A percentile compares a stretch with the other conserved stretches of the same genome.
Evolutionary conservation across 1,140 invertebrate genomes (phyloP).

Genomic region (Ectropis grisescens): DNA sequence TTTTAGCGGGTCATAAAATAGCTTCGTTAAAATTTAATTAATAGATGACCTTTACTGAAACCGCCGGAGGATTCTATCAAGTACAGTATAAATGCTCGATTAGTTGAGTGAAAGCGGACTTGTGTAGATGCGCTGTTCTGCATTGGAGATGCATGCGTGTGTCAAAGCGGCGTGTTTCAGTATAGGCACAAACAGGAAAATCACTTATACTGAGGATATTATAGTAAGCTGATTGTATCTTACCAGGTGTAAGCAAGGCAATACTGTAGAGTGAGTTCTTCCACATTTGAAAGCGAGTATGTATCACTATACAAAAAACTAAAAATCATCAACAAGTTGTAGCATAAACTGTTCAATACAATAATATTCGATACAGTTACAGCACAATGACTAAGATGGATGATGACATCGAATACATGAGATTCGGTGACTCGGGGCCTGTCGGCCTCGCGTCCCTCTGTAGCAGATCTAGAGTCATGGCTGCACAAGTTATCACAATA

Average conservation of each 20-base stretch:
- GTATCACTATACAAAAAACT: constrained; percentile 68
- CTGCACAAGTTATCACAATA: too few relatives aligned
- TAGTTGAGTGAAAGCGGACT: too few relatives aligned
- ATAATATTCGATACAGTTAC: constrained; percentile 51
- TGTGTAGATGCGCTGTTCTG: too few relatives aligned
- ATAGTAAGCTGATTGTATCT: constrained; percentile 68
- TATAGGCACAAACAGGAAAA: constrained; percentile 50
- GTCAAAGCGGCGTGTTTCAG: constrained; percentile 40
- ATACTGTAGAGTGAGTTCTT: constrained; percentile 69
- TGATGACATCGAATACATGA: constrained; percentile 49
- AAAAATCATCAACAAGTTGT: constrained; percentile 63
- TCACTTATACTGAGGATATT: constrained; percentile 66
- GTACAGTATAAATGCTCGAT: too few relatives aligned
- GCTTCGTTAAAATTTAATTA: constrained; percentile 47
- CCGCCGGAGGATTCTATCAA: constrained; percentile 16
- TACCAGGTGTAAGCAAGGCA: constrained; percentile 69
- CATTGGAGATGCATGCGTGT: too few relatives aligned
- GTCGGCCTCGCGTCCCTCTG: background rate
- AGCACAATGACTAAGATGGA: constrained; percentile 62
- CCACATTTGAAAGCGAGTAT: constrained; percentile 67
- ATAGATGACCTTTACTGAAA: constrained; percentile 53
- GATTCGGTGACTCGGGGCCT: too few relatives aligned
- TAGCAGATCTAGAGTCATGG: too few relatives aligned
- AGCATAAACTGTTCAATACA: constrained; percentile 64
- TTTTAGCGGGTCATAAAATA: constrained; percentile 35